Conservation (phyloP, 2,888 invertebrate genomes). For the Magallana nippona region DNA sequence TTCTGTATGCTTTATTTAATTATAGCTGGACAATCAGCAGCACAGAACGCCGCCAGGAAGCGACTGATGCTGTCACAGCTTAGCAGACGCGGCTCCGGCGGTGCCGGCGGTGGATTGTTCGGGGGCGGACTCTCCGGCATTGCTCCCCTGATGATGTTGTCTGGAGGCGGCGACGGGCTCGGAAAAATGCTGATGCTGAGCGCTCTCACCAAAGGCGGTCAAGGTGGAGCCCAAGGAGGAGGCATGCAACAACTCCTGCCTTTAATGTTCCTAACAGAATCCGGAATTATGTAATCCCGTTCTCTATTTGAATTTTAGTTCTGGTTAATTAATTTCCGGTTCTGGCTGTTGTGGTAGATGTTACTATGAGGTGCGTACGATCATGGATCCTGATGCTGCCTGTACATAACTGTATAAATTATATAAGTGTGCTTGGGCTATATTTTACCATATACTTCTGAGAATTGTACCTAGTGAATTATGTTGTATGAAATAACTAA, state of each 20-base stretch:
- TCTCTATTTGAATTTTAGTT: background rate
- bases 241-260: constrained; percentile 19
- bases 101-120: background rate
- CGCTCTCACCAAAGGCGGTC: background rate
- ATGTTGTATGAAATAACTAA: background rate
- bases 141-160: background rate
- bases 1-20: background rate
- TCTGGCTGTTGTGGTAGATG: constrained; percentile 17
- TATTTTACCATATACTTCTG: background rate
- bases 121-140: background rate
- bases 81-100: background rate
- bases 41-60: background rate
- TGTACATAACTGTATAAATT: constrained; percentile 32
- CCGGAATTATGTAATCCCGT: constrained; percentile 20
- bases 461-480: constrained; percentile 3
- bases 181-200: constrained; percentile 17
- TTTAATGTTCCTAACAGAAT: constrained; percentile 29
- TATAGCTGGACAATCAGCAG: background rate
- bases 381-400: constrained; percentile 20
- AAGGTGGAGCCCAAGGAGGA: background rate
- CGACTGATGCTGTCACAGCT: constrained; percentile 16
- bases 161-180: constrained; percentile 3
- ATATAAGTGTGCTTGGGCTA: constrained; percentile 22
- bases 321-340: constrained; percentile 2
- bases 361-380: background rate